A percentile compares a stretch with the other conserved stretches of the same genome.
phyloP scores from a whole-genome alignment of 2,888 invertebrate genomes.

The Drosophila formosana region DNA sequence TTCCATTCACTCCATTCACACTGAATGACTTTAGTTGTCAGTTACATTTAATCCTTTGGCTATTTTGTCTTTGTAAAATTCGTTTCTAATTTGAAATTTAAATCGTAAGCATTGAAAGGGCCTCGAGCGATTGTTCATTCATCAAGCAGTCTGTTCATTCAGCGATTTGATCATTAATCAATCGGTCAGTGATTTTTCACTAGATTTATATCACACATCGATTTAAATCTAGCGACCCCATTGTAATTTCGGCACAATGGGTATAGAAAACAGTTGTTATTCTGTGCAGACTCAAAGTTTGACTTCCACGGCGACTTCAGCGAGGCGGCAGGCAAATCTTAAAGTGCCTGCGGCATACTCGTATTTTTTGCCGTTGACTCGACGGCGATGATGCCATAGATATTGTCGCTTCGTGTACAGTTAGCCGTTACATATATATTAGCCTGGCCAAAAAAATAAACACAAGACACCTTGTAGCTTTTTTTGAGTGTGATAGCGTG shows the following conservation, averaged over 20 bases:
- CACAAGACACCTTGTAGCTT: slow-evolving; percentile 1
- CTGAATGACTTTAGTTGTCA: not conserved
- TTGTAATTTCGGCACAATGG: slow-evolving; percentile 11
- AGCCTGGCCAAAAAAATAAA: slow-evolving; percentile 44
- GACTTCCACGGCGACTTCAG: not conserved
- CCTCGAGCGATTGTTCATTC: not conserved
- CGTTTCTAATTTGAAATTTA: not conserved
- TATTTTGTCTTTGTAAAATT: not conserved
- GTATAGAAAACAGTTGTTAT: slow-evolving; percentile 29
- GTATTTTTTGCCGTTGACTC: slow-evolving; percentile 26
- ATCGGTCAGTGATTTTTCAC: slow-evolving; percentile 1
- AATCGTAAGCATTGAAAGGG: not conserved
- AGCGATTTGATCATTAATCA: not conserved
- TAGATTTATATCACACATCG: not conserved
- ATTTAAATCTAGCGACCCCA: slow-evolving; percentile 4
- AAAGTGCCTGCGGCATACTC: slow-evolving; percentile 38
- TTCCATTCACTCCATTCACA: not conserved
- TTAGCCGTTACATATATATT: slow-evolving; percentile 79
- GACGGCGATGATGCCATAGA: slow-evolving; percentile 66
- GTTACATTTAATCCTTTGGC: not conserved
- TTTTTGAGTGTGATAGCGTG: not conserved
- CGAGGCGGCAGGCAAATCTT: slow-evolving; percentile 28
- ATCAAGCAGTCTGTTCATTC: not conserved
- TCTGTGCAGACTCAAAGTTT: not conserved
- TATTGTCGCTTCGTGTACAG: slow-evolving; percentile 80